Evolutionary conservation across 1,140 invertebrate genomes (phyloP), one percentile per base, ranked within the genome.

Genomic region (Neotoxoptera formosana): DNA sequence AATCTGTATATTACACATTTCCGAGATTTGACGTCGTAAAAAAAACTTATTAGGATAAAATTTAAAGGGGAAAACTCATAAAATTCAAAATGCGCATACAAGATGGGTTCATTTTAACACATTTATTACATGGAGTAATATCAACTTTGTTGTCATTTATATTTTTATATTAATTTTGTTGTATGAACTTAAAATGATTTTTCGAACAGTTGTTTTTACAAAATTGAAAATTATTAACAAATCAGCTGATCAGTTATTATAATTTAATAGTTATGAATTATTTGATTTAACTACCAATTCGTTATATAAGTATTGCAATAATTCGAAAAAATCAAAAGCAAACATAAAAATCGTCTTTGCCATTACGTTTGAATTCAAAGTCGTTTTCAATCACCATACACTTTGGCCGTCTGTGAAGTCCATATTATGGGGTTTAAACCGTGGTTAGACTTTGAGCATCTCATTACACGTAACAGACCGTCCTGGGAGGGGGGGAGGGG

Each of bases 131-230:
- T 20, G 14, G 41, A 90, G 41, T 45, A 45, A 67, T 67, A 90
- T 67, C 11, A 90, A 90, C 56, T 67, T 90, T 47, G n/a, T 30
- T 90, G 89, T 90, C 36, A 30, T 90, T 90, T 45, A 67, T 47
- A 9, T 90, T 47, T 90, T 90, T 30, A 90, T 45, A 67, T 90
- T 67, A 67, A 67, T 67, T 90, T 90, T 47, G 14, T 90, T 45
- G 30, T 90, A 45, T 90, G 8, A 41, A 67, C 60, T 17, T 67
- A 47, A 11, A 34, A 1, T 45, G 4, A 21, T 47, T 90, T 20
- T 60, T 60, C 21, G 67, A 60, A 36, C 45, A 36, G 20, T 56
- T 53, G 25, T 36, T 36, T 9, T 51, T 51, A 23, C 4, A 41
- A 41, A 41, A 41, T 4, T 41, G 2, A 41, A 41, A 2, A 41